Evolutionary conservation across 2,113 vertebrate genomes (phyloP).

Genomic region (Lethenteron reissneri): DNA sequence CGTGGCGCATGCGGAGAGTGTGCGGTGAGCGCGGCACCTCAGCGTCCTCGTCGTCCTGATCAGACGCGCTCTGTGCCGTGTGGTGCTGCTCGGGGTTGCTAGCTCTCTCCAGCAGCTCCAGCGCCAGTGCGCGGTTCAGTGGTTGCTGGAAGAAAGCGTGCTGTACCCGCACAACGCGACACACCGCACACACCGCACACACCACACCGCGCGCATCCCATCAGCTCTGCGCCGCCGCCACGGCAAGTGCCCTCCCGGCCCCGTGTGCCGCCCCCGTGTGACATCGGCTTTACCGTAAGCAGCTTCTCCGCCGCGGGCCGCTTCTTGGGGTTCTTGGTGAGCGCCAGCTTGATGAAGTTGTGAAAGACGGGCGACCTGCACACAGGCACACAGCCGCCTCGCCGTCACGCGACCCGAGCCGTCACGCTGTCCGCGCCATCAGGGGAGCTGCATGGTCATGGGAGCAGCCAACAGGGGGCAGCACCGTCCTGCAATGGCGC

Average conservation of each 20-base stretch:
- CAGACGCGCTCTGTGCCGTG: slow-evolving; percentile 10
- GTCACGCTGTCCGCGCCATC: too few species aligned
- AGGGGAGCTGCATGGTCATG: too few species aligned
- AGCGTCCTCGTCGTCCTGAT: slow-evolving; percentile 40
- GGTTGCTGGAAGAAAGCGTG: slow-evolving; percentile 3
- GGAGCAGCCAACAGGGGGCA: too few species aligned
- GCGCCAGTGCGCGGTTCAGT: slow-evolving; percentile 33
- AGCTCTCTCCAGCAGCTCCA: slow-evolving; percentile 49
- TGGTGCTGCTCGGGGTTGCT: slow-evolving; percentile 40
- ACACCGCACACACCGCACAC: too few species aligned
- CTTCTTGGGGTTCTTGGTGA: slow-evolving; percentile 64
- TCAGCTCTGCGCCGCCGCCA: too few species aligned
- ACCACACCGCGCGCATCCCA: too few species aligned
- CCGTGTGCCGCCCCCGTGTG: neutral
- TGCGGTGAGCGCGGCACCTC: slow-evolving; percentile 24
- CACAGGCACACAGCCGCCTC: neutral
- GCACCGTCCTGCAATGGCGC: too few species aligned
- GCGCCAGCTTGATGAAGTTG: slow-evolving; percentile 51
- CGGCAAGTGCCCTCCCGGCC: too few species aligned
- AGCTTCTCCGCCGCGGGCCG: slow-evolving; percentile 50
- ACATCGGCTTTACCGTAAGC: slow-evolving; percentile 30
- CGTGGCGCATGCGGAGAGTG: neutral
- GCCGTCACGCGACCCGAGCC: too few species aligned
- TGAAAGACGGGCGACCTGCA: slow-evolving; percentile 48
- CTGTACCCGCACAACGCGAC: neutral